phyloP scores from a whole-genome alignment of 2,888 invertebrate species.

The Cephus runcator region DNA sequence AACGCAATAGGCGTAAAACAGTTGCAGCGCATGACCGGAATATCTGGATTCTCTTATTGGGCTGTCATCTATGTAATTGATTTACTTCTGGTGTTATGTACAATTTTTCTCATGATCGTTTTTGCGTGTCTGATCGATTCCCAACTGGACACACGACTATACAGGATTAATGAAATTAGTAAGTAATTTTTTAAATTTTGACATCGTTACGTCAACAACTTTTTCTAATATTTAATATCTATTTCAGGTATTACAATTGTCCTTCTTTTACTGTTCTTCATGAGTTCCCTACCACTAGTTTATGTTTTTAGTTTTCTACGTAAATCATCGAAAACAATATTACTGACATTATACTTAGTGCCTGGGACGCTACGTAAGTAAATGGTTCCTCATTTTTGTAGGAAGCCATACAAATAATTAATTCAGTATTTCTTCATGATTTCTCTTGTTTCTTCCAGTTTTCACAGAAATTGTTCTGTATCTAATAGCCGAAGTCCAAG shows the following conservation, averaged over 20 bases:
- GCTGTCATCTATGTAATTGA: conserved; percentile 71
- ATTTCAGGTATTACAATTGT: conserved; percentile 69
- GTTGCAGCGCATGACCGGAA: conserved; percentile 76
- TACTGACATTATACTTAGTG: conserved; percentile 42
- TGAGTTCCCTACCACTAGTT: conserved; percentile 67
- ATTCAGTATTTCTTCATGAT: not conserved
- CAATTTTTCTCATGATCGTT: conserved; percentile 51
- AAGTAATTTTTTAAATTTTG: conserved; percentile 30
- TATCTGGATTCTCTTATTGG: conserved; percentile 74
- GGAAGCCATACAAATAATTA: not conserved
- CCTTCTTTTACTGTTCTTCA: conserved; percentile 78
- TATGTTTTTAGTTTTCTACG: conserved; percentile 55
- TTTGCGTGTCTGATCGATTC: conserved; percentile 47
- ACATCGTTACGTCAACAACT: not conserved
- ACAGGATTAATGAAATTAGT: conserved; percentile 65
- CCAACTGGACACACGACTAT: conserved; percentile 43
- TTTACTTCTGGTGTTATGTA: conserved; percentile 45
- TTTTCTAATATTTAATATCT: not conserved
- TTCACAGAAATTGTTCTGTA: not conserved
- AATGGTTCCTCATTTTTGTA: not conserved
- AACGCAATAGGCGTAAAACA: conserved; percentile 72
- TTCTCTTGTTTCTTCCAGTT: not conserved
- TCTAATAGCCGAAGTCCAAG: not conserved
- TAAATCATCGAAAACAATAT: conserved; percentile 46
- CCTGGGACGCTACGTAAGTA: conserved; percentile 52